These are phyloP conservation scores for Lysandra bellargus DNA, from an alignment of 2,888 invertebrate genomes.

Conservation along the genomic window DNA sequence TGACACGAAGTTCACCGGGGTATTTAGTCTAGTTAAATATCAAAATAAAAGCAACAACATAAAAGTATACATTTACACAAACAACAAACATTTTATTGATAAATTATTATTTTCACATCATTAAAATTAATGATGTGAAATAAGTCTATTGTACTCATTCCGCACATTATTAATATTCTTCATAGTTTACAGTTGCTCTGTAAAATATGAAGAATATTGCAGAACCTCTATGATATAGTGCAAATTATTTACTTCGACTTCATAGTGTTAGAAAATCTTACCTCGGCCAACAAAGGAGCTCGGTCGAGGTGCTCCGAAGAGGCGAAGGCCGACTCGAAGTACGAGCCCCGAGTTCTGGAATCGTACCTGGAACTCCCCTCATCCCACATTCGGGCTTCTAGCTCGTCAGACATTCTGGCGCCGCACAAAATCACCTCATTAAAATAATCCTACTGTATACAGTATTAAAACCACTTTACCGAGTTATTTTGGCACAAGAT, in stretches of 20 bases:
- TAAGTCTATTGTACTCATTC: neutral
- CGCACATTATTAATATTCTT: neutral
- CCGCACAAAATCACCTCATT: constrained; percentile 45
- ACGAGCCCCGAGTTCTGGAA: constrained; percentile 60
- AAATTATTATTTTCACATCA: neutral
- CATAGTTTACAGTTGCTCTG: neutral
- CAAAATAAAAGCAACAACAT: neutral
- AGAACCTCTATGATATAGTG: neutral
- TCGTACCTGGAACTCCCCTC: constrained; percentile 69
- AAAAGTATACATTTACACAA: neutral
- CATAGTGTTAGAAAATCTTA: constrained; percentile 44
- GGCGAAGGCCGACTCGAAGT: constrained; percentile 70
- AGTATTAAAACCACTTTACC: neutral
- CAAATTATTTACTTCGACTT: neutral
- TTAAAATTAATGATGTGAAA: neutral
- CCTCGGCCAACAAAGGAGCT: constrained; percentile 72
- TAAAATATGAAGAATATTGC: neutral
- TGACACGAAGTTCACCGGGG: no score
- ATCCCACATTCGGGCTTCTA: constrained; percentile 76
- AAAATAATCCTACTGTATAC: constrained; percentile 24
- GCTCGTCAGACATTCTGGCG: constrained; percentile 79
- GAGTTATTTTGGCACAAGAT: neutral
- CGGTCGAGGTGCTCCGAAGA: constrained; percentile 72
- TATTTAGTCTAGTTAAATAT: neutral
- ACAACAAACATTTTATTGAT: neutral